Percentiles rank a stretch among this genome's conserved stretches.
phyloP scores from a whole-genome alignment of 2,888 invertebrate genomes.

The Drosophila dives region DNA sequence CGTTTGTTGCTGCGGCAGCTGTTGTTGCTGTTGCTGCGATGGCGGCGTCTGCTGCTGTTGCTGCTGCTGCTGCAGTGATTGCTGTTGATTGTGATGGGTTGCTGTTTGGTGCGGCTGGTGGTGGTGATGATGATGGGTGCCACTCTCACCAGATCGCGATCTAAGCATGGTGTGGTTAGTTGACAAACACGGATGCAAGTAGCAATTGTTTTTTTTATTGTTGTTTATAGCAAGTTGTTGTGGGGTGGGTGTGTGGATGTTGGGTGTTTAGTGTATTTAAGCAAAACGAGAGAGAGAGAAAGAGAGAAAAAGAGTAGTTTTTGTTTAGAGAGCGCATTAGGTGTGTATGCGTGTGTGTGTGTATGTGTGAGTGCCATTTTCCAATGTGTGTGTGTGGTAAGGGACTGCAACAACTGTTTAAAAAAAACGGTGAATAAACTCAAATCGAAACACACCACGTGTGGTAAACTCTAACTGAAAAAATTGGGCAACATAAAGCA shows the following conservation, averaged over 20 bases:
- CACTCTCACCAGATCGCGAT: conserved; percentile 82
- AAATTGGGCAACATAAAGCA: conserved; percentile 44
- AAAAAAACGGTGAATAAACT: conserved; percentile 18
- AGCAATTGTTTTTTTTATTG: conserved; percentile 2
- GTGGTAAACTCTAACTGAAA: conserved; percentile 7
- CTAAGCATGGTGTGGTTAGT: conserved; percentile 53
- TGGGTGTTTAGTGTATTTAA: conserved; percentile 41
- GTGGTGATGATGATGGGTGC: conserved; percentile 67
- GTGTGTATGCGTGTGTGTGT: conserved; percentile 7
- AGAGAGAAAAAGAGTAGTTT: conserved; percentile 43
- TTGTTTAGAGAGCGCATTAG: conserved; percentile 39
- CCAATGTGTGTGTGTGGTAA: background rate
- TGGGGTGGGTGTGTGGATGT: conserved; percentile 11
- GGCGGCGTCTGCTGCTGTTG: conserved; percentile 49
- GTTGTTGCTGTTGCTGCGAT: conserved; percentile 52
- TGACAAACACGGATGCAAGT: conserved; percentile 6
- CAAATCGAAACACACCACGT: conserved; percentile 7
- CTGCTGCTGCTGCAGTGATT: conserved; percentile 35
- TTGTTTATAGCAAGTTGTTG: conserved; percentile 3
- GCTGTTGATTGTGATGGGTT: conserved; percentile 41
- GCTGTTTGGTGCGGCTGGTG: conserved; percentile 57
- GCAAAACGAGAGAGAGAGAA: conserved; percentile 53
- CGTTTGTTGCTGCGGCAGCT: conserved; percentile 57
- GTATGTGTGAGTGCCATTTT: conserved; percentile 1
- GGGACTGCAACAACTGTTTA: conserved; percentile 14